These are phyloP conservation scores for Bos taurus DNA, from an alignment of 2,113 vertebrate genomes.

Conservation along the genomic window DNA sequence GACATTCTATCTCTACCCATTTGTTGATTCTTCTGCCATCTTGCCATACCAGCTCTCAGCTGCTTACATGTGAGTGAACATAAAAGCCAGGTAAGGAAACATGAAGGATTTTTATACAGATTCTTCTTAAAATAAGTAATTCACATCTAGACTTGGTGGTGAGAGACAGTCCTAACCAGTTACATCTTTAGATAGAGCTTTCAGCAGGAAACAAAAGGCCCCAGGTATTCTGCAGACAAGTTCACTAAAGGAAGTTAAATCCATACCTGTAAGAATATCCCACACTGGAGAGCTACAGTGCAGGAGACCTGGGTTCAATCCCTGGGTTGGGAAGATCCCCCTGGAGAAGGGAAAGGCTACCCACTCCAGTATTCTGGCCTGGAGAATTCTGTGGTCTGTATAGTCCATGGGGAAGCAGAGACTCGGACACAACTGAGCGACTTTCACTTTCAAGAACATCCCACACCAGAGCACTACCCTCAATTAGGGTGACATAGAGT, in stretches of 20 bases:
- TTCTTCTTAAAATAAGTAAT: not conserved
- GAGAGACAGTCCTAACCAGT: not conserved
- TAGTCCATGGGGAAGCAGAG: not conserved
- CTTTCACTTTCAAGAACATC: not conserved
- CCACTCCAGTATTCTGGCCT: not conserved
- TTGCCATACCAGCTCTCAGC: not conserved
- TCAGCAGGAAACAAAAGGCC: not conserved
- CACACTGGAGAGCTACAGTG: not conserved
- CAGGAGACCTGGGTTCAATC: not conserved
- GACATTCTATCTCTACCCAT: not conserved
- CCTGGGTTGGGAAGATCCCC: not conserved
- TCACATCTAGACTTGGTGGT: not conserved
- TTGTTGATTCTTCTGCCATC: not conserved
- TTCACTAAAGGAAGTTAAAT: not conserved
- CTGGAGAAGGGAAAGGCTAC: not conserved
- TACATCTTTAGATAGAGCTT: not conserved
- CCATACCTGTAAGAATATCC: not conserved
- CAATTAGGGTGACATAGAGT: too few relatives aligned
- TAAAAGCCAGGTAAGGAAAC: not conserved
- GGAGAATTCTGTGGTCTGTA: not conserved
- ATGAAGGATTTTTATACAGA: not conserved
- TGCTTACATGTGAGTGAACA: not conserved
- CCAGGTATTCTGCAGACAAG: not conserved
- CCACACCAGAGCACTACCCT: not conserved
- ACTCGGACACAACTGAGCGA: fast-evolving